Evolutionary conservation across 2,888 invertebrate species (phyloP), one percentile per base, ranked within the genome.

Genomic region (Daptonema setosum): DNA sequence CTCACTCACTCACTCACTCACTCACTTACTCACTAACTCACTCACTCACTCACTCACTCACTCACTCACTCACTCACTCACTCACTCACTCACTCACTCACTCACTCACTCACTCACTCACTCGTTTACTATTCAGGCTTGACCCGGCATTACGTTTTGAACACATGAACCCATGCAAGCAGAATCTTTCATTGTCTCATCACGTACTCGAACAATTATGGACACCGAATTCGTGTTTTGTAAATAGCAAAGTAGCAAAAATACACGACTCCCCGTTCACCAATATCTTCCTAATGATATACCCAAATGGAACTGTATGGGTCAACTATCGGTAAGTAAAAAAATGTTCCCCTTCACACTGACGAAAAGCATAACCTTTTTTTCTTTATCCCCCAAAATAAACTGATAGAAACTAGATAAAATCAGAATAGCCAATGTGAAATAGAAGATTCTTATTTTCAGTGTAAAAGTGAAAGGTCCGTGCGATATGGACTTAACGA

Each of bases 391-490:
- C n/a, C n/a, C n/a, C n/a, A n/a, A n/a, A n/a, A n/a, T n/a, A n/a
- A n/a, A n/a, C n/a, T n/a, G n/a, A n/a, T n/a, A n/a, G n/a, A n/a
- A n/a, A n/a, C n/a, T n/a, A n/a, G n/a, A n/a, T 35, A 11, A 35
- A 35, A 35, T 11, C 8, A 35, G 17, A 11, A 8, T 35, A 35
- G 8, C 35, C 8, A 35, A 11, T 17, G 17, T 11, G 8, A 8
- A 35, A 35, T 11, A 35, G 8, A 35, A 8, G 8, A 35, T 35
- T 35, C 35, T 17, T 35, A 35, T 35, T 50, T 50, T 56, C 57
- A 67, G 65, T 60, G 67, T 68, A 20, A 64, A 65, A 53, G 67
- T 68, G 29, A 68, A 66, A 58, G 69, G 69, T 8, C 68, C 68
- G 5, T 68, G 68, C 58, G 59, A 60, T 28, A 64, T 68, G 62